Evolutionary conservation across 2,113 vertebrate genomes (phyloP).

Genomic region (Cavia aperea): DNA sequence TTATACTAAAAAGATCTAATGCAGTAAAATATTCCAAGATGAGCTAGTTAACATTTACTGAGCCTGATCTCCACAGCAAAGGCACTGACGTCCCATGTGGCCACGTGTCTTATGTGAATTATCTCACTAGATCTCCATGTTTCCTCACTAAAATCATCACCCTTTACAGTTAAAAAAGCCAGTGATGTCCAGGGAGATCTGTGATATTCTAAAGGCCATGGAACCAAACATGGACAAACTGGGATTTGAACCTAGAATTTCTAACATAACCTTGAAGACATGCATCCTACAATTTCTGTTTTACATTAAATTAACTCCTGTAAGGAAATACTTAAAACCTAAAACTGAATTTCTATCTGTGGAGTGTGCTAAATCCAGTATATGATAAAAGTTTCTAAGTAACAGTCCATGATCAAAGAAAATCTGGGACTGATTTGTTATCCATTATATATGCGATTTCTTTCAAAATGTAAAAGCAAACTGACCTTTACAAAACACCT

Average conservation of each 20-base stretch:
- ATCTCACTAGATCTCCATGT: background rate
- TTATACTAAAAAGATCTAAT: conserved; percentile 28
- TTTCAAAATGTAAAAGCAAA: background rate
- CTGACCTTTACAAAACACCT: background rate
- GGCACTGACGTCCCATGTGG: background rate
- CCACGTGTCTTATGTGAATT: background rate
- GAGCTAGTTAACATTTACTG: background rate
- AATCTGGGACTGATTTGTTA: conserved; percentile 9
- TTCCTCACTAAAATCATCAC: background rate
- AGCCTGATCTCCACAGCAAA: background rate
- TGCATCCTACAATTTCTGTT: background rate
- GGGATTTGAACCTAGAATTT: background rate
- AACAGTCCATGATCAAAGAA: conserved; percentile 45
- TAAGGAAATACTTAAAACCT: conserved; percentile 38
- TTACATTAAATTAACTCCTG: conserved; percentile 24
- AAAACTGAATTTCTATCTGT: conserved; percentile 27
- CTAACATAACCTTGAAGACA: background rate
- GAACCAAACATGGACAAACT: background rate
- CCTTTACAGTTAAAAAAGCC: background rate
- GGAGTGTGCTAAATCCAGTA: conserved; percentile 19
- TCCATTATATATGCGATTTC: background rate
- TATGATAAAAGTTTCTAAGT: conserved; percentile 35
- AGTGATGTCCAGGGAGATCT: background rate
- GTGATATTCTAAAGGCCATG: background rate
- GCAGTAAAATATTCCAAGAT: background rate